phyloP scores from a whole-genome alignment of 2,113 vertebrate genomes.

The Progne subis region DNA sequence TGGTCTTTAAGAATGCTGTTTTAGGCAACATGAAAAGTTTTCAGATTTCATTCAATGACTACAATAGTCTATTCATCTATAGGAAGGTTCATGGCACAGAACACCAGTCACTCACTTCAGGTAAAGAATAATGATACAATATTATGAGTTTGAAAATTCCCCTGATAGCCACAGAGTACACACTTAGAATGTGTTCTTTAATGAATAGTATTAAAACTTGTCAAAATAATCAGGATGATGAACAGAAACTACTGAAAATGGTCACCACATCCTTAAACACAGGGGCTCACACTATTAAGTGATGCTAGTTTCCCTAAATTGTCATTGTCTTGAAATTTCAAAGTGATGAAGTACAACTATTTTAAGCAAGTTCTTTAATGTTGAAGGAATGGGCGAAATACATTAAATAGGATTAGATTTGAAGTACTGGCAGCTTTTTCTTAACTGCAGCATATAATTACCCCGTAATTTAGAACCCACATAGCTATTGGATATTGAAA shows the following conservation, averaged over 20 bases:
- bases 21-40: constrained; percentile 26
- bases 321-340: constrained; percentile 22
- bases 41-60: constrained; percentile 5
- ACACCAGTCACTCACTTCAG: background rate
- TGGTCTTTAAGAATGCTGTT: constrained; percentile 31
- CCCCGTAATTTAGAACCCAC: constrained; percentile 33
- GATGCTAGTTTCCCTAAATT: background rate
- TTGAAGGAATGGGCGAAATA: constrained; percentile 17
- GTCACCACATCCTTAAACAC: background rate
- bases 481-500: constrained; percentile 12
- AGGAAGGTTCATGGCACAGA: background rate
- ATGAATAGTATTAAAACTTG: constrained; percentile 9
- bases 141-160: constrained; percentile 17
- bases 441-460: constrained; percentile 62
- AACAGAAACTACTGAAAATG: constrained; percentile 21
- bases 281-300: background rate
- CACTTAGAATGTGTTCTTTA: background rate
- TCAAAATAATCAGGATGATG: constrained; percentile 34
- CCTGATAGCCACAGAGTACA: background rate
- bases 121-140: background rate
- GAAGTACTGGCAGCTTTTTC: constrained; percentile 32
- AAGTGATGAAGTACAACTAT: constrained; percentile 8
- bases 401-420: constrained; percentile 53
- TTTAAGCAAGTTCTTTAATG: constrained; percentile 38
- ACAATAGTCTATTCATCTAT: background rate